phyloP scores from a whole-genome alignment of 2,113 vertebrate genomes.

The Microcebus tavaratra region DNA sequence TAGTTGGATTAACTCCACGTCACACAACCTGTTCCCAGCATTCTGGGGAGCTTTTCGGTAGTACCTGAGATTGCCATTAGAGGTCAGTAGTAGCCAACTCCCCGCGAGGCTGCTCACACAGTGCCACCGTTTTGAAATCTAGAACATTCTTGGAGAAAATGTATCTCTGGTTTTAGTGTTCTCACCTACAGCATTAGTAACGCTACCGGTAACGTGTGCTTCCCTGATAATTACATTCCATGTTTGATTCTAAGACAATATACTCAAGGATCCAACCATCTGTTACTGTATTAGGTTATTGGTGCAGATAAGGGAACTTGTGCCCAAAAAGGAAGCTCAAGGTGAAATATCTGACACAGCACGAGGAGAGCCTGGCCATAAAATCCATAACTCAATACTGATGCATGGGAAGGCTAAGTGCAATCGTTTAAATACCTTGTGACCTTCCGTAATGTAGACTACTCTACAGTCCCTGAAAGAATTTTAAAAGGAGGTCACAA shows the following conservation, averaged over 20 bases:
- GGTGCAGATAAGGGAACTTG: background rate
- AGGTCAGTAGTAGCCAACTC: conserved; percentile 79
- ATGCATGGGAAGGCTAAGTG: background rate
- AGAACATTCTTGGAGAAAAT: conserved; percentile 41
- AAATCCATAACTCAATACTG: background rate
- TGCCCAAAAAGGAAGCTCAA: background rate
- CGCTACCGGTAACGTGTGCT: background rate
- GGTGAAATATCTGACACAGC: background rate
- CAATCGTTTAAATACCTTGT: background rate
- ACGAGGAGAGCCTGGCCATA: accelerated
- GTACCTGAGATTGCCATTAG: conserved; percentile 74
- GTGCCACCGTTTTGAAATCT: background rate
- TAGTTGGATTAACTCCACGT: conserved; percentile 77
- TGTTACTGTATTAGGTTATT: background rate
- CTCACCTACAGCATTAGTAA: background rate
- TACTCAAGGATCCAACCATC: background rate
- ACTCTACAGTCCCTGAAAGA: background rate
- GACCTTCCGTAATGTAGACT: background rate
- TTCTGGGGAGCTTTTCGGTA: background rate
- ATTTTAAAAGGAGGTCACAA: background rate
- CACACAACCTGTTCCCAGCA: conserved; percentile 79
- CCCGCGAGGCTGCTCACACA: background rate
- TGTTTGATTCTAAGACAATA: background rate
- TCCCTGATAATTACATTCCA: background rate
- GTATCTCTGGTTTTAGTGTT: background rate